These are phyloP conservation scores for human DNA, from an alignment of 2,113 vertebrate species.

Conservation along the genomic window DNA sequence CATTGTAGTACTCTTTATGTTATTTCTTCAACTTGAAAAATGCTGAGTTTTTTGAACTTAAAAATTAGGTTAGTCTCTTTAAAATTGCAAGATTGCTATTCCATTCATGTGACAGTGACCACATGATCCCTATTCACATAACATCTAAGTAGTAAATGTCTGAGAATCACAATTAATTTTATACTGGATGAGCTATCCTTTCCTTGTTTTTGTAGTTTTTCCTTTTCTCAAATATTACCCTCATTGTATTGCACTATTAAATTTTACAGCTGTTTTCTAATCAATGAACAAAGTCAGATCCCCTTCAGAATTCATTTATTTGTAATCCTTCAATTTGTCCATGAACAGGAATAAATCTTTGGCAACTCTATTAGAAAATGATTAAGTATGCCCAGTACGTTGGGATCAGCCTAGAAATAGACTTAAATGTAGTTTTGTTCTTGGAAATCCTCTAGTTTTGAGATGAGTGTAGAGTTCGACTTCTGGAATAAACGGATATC, in stretches of 20 bases:
- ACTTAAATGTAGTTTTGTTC: constrained; percentile 28
- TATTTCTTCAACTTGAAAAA: constrained; percentile 41
- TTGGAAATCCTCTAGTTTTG: neutral
- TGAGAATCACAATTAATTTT: neutral
- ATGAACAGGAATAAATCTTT: neutral
- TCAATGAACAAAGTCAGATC: constrained; percentile 4
- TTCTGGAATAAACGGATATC: neutral
- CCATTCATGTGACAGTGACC: neutral
- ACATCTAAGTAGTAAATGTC: constrained; percentile 8
- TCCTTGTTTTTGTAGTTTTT: constrained; percentile 12
- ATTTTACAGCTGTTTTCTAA: constrained; percentile 40
- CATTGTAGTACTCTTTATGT: neutral
- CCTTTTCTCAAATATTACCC: neutral
- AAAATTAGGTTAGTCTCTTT: constrained; percentile 29
- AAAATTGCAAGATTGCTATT: neutral
- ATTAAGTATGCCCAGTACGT: neutral
- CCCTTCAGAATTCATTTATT: constrained; percentile 29
- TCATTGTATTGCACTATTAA: neutral
- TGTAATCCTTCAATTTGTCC: constrained; percentile 37
- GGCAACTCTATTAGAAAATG: neutral
- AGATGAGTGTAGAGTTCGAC: constrained; percentile 18
- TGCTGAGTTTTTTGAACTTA: neutral
- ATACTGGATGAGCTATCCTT: neutral
- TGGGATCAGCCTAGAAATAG: neutral
- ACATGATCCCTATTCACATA: neutral